Percentiles rank a stretch among this genome's conserved stretches.
These are phyloP conservation scores for Polydrusus cervinus DNA, from an alignment of 2,888 invertebrate genomes.

Conservation along the genomic window DNA sequence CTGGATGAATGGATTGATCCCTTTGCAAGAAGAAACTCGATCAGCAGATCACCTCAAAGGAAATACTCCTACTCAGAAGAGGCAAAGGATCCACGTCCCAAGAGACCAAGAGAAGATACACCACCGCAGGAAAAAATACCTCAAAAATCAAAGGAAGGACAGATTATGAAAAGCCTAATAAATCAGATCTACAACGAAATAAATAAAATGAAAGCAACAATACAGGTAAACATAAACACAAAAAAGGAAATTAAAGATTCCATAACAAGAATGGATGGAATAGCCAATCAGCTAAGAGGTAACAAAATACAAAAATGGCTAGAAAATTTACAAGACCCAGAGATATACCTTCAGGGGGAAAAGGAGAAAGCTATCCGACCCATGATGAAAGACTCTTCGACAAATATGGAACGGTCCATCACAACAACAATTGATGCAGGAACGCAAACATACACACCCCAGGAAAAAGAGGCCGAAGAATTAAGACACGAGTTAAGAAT, in stretches of 20 bases:
- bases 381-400: neutral
- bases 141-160: neutral
- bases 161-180: neutral
- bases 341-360: neutral
- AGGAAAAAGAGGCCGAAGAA: neutral
- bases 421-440: neutral
- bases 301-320: neutral
- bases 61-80: neutral
- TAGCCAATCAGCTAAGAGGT: neutral
- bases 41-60: neutral
- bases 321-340: neutral
- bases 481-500: neutral
- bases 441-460: neutral
- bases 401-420: neutral
- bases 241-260: neutral
- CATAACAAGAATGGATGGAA: neutral
- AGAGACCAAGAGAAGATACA: neutral
- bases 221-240: neutral
- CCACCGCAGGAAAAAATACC: neutral
- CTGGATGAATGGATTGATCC: neutral
- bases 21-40: neutral
- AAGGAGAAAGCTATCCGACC: neutral
- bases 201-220: neutral
- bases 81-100: neutral
- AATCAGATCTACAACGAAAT: neutral